Evolutionary conservation across 2,888 invertebrate genomes (phyloP).

Genomic region (Phortica magna): DNA sequence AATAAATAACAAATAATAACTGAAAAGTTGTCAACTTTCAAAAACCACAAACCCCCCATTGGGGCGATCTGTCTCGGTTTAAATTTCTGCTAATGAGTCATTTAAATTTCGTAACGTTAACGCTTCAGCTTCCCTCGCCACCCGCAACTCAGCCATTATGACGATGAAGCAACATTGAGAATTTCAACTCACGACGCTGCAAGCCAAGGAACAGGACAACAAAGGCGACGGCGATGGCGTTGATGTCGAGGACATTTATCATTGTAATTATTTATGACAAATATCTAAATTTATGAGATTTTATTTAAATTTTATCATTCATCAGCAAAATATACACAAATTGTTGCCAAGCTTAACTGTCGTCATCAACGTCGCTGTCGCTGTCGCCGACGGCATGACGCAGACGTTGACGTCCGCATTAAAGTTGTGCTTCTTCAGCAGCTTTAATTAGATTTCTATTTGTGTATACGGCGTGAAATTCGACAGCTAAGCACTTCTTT

Average conservation of each 20-base stretch:
- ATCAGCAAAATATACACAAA: conserved; percentile 5
- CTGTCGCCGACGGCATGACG: neutral
- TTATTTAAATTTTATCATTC: conserved; percentile 2
- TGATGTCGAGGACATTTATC: conserved; percentile 7
- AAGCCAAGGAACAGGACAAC: neutral
- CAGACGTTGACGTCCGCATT: neutral
- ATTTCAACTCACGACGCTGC: no score
- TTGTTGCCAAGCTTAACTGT: neutral
- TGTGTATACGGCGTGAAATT: neutral
- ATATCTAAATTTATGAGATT: conserved; percentile 24
- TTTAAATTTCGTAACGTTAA: neutral
- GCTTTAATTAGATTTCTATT: conserved; percentile 3
- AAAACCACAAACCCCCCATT: neutral
- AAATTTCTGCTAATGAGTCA: conserved; percentile 27
- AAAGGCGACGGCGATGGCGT: neutral
- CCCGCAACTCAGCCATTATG: no score
- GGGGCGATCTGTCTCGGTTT: neutral
- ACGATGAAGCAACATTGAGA: neutral
- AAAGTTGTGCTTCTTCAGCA: neutral
- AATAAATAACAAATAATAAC: no score
- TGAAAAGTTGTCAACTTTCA: neutral
- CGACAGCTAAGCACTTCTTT: conserved; percentile 1
- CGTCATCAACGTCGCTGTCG: neutral
- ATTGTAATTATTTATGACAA: conserved; percentile 18
- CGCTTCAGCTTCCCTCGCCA: no score